A percentile compares a stretch with the other conserved stretches of the same genome.
Conservation (phyloP, 2,888 invertebrate species). For the Aphidoletes aphidimyza region DNA sequence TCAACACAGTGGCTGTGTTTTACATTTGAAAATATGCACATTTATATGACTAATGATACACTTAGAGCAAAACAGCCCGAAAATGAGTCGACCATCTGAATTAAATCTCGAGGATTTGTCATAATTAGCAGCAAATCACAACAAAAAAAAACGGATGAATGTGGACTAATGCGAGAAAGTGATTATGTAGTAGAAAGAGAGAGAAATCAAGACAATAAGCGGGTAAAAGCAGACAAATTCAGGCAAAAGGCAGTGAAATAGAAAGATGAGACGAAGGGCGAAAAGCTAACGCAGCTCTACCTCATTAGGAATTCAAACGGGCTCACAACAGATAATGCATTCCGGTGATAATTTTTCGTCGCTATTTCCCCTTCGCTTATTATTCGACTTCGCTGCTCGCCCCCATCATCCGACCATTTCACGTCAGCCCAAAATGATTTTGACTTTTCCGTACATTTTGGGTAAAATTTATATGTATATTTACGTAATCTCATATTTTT, state of each 20-base stretch:
- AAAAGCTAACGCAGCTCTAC: neutral
- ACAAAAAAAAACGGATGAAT: neutral
- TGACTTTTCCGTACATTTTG: too few relatives aligned
- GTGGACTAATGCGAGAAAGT: too few relatives aligned
- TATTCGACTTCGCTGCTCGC: neutral
- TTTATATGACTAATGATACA: constrained; percentile 18
- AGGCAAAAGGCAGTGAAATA: neutral
- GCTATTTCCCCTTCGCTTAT: neutral
- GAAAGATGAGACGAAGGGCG: too few relatives aligned
- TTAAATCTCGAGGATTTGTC: constrained; percentile 43
- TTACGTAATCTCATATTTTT: too few relatives aligned
- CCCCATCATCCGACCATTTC: too few relatives aligned
- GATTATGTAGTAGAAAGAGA: too few relatives aligned
- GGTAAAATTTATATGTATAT: too few relatives aligned
- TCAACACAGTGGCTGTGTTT: neutral
- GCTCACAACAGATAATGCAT: neutral
- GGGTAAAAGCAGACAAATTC: too few relatives aligned
- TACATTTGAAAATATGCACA: neutral
- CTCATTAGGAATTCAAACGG: constrained; percentile 52
- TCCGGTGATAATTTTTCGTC: constrained; percentile 9
- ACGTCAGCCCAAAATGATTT: too few relatives aligned
- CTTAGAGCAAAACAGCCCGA: constrained; percentile 15
- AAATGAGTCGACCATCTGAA: constrained; percentile 49
- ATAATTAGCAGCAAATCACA: constrained; percentile 49
- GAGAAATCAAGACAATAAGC: too few relatives aligned